phyloP scores from a whole-genome alignment of 2,113 vertebrate species.

The Hippocampus mohnikei region DNA sequence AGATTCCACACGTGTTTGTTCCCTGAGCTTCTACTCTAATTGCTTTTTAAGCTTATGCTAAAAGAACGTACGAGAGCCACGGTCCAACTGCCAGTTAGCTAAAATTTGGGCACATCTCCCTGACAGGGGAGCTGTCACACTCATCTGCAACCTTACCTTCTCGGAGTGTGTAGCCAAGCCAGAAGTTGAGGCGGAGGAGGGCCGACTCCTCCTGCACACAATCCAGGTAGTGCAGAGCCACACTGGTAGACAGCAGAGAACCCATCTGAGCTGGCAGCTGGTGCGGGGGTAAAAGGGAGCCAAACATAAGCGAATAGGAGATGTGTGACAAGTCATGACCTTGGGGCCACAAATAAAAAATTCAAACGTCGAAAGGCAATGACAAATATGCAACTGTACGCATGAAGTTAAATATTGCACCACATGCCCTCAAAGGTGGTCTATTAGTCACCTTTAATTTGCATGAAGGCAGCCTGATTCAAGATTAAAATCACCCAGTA shows the following conservation, averaged over 20 bases:
- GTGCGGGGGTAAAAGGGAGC: slow-evolving; percentile 25
- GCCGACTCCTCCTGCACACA: slow-evolving; percentile 84
- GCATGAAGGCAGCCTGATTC: neutral
- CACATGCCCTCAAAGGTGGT: neutral
- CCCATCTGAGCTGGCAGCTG: slow-evolving; percentile 94
- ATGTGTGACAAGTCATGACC: neutral
- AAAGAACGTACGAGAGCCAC: slow-evolving; percentile 1
- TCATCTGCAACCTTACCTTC: slow-evolving; percentile 76
- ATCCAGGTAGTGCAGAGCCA: slow-evolving; percentile 88
- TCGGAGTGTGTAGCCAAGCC: slow-evolving; percentile 84
- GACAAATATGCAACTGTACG: neutral
- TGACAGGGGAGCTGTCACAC: slow-evolving; percentile 17
- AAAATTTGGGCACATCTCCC: slow-evolving; percentile 14
- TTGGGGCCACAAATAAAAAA: slow-evolving; percentile 10
- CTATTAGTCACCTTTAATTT: neutral
- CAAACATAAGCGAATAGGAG: slow-evolving; percentile 5
- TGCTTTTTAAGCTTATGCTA: slow-evolving; percentile 12
- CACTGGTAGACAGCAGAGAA: slow-evolving; percentile 80
- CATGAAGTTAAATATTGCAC: neutral
- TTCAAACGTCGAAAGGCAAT: neutral
- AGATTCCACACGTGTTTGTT: slow-evolving; percentile 6
- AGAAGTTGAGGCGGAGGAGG: slow-evolving; percentile 85
- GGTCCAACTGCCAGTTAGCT: slow-evolving; percentile 41
- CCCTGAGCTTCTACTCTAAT: neutral
- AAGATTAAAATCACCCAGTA: slow-evolving; percentile 14